Percentiles rank a stretch among this genome's conserved stretches.
phyloP scores from a whole-genome alignment of 2,888 invertebrate species.

The Andrena haemorrhoa region DNA sequence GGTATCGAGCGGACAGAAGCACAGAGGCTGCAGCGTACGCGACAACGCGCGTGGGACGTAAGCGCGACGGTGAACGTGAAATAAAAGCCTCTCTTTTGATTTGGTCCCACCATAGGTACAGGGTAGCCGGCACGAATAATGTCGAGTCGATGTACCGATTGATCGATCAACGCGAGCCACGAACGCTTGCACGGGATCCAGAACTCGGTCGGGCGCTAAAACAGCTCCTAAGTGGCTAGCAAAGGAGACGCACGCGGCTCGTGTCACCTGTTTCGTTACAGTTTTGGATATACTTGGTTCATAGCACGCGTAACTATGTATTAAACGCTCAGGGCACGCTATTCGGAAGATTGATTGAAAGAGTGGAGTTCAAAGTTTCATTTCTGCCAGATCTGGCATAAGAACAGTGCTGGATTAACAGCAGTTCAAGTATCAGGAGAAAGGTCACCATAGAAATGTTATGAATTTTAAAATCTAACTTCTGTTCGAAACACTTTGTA shows the following conservation, averaged over 20 bases:
- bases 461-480: no score
- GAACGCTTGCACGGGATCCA: slow-evolving; percentile 58
- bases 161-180: slow-evolving; percentile 65
- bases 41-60: slow-evolving; percentile 68
- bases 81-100: slow-evolving; percentile 69
- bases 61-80: slow-evolving; percentile 75
- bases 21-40: slow-evolving; percentile 48
- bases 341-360: no score
- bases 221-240: background rate
- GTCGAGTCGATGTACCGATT: slow-evolving; percentile 71
- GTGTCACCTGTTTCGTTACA: no score
- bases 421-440: no score
- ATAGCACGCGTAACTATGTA: no score
- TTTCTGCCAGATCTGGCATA: no score
- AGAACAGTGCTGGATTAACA: no score
- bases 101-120: slow-evolving; percentile 83
- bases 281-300: no score
- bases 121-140: slow-evolving; percentile 70
- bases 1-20: slow-evolving; percentile 61
- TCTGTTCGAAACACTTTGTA: no score
- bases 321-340: no score
- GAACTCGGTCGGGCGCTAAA: slow-evolving; percentile 49
- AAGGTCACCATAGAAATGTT: no score
- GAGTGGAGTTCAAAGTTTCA: no score
- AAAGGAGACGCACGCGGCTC: background rate